These are phyloP conservation scores for Chlamydotis undulata DNA, from an alignment of 2,113 vertebrate genomes.

Conservation along the genomic window DNA sequence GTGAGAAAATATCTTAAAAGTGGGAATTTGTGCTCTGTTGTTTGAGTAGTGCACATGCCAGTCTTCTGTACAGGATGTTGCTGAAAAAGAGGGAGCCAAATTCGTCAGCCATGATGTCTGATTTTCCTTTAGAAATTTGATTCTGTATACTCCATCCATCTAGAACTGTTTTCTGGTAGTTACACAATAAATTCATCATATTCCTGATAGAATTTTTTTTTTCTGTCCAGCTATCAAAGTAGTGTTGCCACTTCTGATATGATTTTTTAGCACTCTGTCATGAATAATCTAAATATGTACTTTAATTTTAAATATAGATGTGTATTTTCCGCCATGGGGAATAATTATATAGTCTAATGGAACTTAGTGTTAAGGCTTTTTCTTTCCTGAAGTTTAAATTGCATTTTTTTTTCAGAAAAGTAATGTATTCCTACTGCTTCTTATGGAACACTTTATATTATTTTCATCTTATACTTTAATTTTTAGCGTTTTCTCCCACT, in stretches of 20 bases:
- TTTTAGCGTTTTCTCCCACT: neutral
- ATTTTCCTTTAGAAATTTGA: neutral
- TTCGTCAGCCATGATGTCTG: neutral
- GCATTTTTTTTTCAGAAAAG: neutral
- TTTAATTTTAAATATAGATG: conserved; percentile 37
- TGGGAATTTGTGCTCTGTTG: neutral
- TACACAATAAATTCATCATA: neutral
- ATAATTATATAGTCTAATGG: conserved; percentile 49
- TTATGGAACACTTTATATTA: neutral
- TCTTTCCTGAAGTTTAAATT: conserved; percentile 35
- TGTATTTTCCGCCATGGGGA: neutral
- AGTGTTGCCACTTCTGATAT: neutral
- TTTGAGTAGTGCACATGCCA: neutral
- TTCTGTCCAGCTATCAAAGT: neutral
- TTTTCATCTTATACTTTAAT: conserved; percentile 7
- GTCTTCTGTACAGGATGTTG: neutral
- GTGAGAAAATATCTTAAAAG: neutral
- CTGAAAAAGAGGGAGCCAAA: neutral
- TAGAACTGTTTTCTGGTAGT: neutral
- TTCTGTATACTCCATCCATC: neutral
- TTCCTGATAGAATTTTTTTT: neutral
- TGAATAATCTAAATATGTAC: conserved; percentile 4
- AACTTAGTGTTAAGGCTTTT: conserved; percentile 24
- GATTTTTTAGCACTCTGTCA: conserved; percentile 23
- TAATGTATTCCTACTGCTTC: conserved; percentile 30